Conservation (phyloP, 2,797 vertebrate genomes). For the Rhinatrema bivittatum region DNA sequence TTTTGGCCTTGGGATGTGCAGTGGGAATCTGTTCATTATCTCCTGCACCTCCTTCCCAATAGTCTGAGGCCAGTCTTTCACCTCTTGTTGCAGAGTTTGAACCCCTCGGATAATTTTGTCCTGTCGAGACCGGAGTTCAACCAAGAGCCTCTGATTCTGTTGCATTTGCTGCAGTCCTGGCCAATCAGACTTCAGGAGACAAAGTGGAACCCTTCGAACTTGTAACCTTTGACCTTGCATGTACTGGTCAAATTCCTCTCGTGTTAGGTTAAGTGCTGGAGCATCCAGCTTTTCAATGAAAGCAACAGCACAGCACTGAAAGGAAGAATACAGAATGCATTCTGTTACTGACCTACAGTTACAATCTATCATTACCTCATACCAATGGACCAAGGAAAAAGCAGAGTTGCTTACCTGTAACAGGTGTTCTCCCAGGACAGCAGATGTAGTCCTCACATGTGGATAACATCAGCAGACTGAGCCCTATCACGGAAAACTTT, state of each 20-base stretch:
- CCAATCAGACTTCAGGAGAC: background rate
- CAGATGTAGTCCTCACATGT: too few relatives aligned
- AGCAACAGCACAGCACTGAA: conserved; percentile 65
- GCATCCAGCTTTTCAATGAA: conserved; percentile 72
- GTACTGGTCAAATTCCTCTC: conserved; percentile 60
- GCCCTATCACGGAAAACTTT: too few relatives aligned
- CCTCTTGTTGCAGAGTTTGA: conserved; percentile 41
- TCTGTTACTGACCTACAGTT: too few relatives aligned
- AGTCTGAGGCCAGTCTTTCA: conserved; percentile 54
- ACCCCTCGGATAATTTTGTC: conserved; percentile 53
- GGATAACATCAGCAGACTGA: too few relatives aligned
- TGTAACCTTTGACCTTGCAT: conserved; percentile 45
- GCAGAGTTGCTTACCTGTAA: too few relatives aligned
- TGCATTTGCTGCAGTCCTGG: conserved; percentile 27
- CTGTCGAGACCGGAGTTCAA: conserved; percentile 54
- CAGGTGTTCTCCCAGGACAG: too few relatives aligned
- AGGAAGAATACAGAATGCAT: conserved; percentile 1
- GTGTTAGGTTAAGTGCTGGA: conserved; percentile 61
- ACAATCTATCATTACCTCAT: too few relatives aligned
- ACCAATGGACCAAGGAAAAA: too few relatives aligned
- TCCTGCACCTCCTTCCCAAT: conserved; percentile 56
- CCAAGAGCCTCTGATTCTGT: conserved; percentile 47
- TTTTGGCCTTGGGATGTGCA: too few relatives aligned
- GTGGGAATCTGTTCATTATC: conserved; percentile 21
- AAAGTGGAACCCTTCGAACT: background rate